These are phyloP conservation scores for Pomacea maculata DNA, from an alignment of 1,140 invertebrate species.

Conservation along the genomic window DNA sequence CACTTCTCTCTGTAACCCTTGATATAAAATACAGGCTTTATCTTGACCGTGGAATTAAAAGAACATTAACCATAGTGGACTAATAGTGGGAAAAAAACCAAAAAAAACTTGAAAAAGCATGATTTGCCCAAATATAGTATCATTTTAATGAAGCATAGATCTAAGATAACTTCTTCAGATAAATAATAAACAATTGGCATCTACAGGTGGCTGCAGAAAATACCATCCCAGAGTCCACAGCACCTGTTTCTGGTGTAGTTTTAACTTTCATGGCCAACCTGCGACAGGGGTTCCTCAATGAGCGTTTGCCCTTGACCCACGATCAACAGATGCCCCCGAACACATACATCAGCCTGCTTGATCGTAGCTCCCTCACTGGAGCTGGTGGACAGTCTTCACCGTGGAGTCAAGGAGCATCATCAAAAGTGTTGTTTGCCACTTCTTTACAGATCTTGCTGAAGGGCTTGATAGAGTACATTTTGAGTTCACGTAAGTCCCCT, in stretches of 20 bases:
- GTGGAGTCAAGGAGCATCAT: constrained; percentile 44
- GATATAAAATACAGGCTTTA: no score
- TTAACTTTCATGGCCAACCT: constrained; percentile 64
- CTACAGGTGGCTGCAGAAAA: constrained; percentile 62
- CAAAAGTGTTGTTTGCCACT: constrained; percentile 59
- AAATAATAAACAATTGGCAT: constrained; percentile 1
- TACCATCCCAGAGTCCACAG: constrained; percentile 61
- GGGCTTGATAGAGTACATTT: constrained; percentile 68
- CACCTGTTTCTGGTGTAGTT: constrained; percentile 61
- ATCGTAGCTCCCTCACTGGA: constrained; percentile 32
- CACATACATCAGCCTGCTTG: constrained; percentile 39
- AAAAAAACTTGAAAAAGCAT: no score
- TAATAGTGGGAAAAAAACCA: no score
- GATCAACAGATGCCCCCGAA: constrained; percentile 1
- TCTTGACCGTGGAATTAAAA: no score
- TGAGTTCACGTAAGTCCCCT: constrained; percentile 64
- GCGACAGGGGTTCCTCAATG: constrained; percentile 58
- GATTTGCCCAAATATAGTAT: no score
- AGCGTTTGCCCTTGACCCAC: constrained; percentile 64
- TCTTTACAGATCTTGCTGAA: constrained; percentile 68
- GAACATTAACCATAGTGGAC: no score
- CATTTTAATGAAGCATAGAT: no score
- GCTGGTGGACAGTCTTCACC: constrained; percentile 22
- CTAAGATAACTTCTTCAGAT: no score
- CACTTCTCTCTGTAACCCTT: no score